These are phyloP conservation scores for Lamprotornis superbus DNA, from an alignment of 2,113 vertebrate species.

Conservation along the genomic window DNA sequence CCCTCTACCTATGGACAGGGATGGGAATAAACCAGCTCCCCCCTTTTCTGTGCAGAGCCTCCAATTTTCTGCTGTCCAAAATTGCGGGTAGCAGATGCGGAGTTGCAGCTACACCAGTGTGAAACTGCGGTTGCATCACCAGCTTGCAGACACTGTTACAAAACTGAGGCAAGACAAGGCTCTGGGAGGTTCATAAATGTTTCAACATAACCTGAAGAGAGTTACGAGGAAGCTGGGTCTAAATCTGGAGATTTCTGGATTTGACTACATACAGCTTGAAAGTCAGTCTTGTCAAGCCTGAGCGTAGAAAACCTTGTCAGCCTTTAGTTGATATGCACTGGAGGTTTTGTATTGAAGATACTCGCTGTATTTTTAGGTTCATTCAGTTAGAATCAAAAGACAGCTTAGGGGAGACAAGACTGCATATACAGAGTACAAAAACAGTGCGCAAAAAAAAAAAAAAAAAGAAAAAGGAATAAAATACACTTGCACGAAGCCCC, in stretches of 20 bases:
- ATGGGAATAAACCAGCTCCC: background rate
- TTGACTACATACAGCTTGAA: background rate
- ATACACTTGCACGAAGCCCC: background rate
- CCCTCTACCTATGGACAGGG: slow-evolving; percentile 12
- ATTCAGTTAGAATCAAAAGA: slow-evolving; percentile 34
- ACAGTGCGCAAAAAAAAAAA: background rate
- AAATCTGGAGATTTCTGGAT: slow-evolving; percentile 36
- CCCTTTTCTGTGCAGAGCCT: background rate
- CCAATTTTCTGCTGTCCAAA: slow-evolving; percentile 6
- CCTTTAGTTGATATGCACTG: background rate
- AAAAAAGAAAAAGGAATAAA: background rate
- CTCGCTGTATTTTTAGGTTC: slow-evolving; percentile 2
- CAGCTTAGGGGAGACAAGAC: slow-evolving; percentile 27
- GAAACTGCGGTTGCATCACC: slow-evolving; percentile 40
- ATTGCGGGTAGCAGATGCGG: background rate
- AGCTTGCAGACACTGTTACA: slow-evolving; percentile 45
- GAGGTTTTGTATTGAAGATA: slow-evolving; percentile 10
- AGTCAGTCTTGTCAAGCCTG: background rate
- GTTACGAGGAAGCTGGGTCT: background rate
- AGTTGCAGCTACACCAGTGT: background rate
- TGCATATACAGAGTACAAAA: background rate
- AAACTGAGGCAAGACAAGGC: slow-evolving; percentile 13
- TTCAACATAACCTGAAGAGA: slow-evolving; percentile 58
- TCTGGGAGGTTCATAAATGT: slow-evolving; percentile 38
- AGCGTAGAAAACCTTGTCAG: background rate